Evolutionary conservation across 2,113 vertebrate species (phyloP), one percentile per base, ranked within the genome.

Genomic region (Brachypodius melanocephalos): DNA sequence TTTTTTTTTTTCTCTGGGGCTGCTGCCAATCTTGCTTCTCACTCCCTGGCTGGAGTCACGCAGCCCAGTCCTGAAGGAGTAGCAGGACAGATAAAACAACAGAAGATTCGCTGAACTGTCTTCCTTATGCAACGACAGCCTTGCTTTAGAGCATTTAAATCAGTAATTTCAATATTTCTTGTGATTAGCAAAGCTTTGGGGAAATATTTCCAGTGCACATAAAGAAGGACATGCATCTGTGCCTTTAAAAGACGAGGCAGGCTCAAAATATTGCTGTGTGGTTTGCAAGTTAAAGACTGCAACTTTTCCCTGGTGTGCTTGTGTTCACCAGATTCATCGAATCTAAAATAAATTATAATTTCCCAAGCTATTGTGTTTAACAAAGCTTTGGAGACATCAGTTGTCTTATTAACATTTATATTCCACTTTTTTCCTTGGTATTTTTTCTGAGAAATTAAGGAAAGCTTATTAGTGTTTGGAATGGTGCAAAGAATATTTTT

Each of bases 361-460:
- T 97, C 96, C 83, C 92, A 89, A 77, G 94, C 92, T 57, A 96
- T 97, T 97, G 85, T 97, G 90, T 76, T 87, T 88, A 97, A 96
- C 93, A 90, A 96, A 95, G 92, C 92, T 96, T 97, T 94, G 75
- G 93, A 95, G 97, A 95, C 91, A 94, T 96, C 82, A 46, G 46
- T 87, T 90, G 79, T 95, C 96, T 96, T 97, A 98, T 98, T 98
- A 97, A 97, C 97, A 98, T 97, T 97, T 96, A 89, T 88, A 96
- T 97, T 92, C 96, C 94, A 51, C 92, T 97, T 96, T 73, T 66
- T 45, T 20, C 93, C 91, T 93, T 96, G 95, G 96, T 95, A 93
- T 91, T 96, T 95, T 98, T 94, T 93, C 59, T 58, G 63, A 94
- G 94, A 98, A 98, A 97, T 97, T 93, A 96, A 85, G 75, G 69